phyloP scores from a whole-genome alignment of 2,113 vertebrate species.

The Poeciliopsis occidentalis region DNA sequence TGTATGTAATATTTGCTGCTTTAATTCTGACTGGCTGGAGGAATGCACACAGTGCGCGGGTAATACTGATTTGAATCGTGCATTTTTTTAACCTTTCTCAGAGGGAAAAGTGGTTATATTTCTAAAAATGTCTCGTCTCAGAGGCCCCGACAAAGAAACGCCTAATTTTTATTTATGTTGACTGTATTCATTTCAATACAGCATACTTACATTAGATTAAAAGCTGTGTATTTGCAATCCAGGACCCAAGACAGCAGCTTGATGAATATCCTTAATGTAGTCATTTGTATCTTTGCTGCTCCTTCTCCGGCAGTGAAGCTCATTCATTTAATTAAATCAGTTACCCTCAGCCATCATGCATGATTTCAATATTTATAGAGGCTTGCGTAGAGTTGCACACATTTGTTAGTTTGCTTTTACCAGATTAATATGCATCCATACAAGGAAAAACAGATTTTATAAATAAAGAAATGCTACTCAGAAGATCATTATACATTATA shows the following conservation, averaged over 20 bases:
- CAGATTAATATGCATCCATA: constrained; percentile 19
- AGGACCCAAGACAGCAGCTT: background rate
- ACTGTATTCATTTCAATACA: constrained; percentile 26
- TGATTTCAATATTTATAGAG: constrained; percentile 43
- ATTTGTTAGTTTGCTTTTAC: constrained; percentile 8
- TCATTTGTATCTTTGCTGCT: constrained; percentile 34
- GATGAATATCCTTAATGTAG: constrained; percentile 18
- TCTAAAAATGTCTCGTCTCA: constrained; percentile 11
- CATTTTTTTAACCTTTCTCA: background rate
- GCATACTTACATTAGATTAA: constrained; percentile 20
- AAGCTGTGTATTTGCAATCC: constrained; percentile 25
- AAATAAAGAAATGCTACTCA: background rate
- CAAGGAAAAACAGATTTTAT: constrained; percentile 9
- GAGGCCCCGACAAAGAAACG: background rate
- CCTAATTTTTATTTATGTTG: constrained; percentile 14
- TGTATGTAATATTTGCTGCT: constrained; percentile 38
- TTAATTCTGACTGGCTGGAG: constrained; percentile 40
- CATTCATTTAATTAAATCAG: constrained; percentile 40
- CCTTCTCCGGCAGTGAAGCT: constrained; percentile 29
- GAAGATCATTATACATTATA: background rate
- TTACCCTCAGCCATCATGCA: constrained; percentile 44
- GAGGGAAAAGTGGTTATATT: background rate
- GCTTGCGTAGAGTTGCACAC: constrained; percentile 12
- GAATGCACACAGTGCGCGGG: constrained; percentile 19
- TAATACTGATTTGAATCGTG: constrained; percentile 14